These are phyloP conservation scores for Chanos chanos DNA, from an alignment of 2,797 vertebrate species.

Conservation along the genomic window DNA sequence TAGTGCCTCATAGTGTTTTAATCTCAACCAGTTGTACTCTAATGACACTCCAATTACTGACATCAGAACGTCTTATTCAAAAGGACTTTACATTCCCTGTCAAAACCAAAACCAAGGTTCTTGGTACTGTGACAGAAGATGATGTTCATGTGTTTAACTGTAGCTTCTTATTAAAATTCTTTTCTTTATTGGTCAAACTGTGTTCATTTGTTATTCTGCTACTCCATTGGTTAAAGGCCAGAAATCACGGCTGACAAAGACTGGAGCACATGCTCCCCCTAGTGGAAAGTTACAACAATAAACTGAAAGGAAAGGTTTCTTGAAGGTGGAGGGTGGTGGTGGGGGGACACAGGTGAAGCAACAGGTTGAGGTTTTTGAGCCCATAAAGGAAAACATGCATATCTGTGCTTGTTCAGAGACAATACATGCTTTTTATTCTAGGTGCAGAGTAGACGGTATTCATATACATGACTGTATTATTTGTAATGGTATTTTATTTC, in stretches of 20 bases:
- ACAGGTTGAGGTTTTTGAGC: too few relatives aligned
- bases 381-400: too few relatives aligned
- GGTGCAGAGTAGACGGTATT: too few relatives aligned
- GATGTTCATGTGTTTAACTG: conserved; percentile 42
- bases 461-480: too few relatives aligned
- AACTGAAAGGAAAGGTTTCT: too few relatives aligned
- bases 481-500: too few relatives aligned
- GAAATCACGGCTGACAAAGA: too few relatives aligned
- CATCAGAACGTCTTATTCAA: conserved; percentile 31
- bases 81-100: conserved; percentile 36
- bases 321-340: too few relatives aligned
- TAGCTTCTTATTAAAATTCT: conserved; percentile 65
- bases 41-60: conserved; percentile 9
- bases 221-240: too few relatives aligned
- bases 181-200: conserved; percentile 66
- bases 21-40: conserved; percentile 30
- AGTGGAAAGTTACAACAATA: not conserved
- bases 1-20: conserved; percentile 55
- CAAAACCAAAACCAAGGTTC: conserved; percentile 33
- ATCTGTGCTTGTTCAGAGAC: too few relatives aligned
- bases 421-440: too few relatives aligned
- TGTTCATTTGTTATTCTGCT: conserved; percentile 34
- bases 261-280: not conserved
- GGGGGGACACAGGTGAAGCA: too few relatives aligned
- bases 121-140: conserved; percentile 35